These are phyloP conservation scores for Lepidurus packardi DNA, from an alignment of 1,140 invertebrate species.

Conservation along the genomic window DNA sequence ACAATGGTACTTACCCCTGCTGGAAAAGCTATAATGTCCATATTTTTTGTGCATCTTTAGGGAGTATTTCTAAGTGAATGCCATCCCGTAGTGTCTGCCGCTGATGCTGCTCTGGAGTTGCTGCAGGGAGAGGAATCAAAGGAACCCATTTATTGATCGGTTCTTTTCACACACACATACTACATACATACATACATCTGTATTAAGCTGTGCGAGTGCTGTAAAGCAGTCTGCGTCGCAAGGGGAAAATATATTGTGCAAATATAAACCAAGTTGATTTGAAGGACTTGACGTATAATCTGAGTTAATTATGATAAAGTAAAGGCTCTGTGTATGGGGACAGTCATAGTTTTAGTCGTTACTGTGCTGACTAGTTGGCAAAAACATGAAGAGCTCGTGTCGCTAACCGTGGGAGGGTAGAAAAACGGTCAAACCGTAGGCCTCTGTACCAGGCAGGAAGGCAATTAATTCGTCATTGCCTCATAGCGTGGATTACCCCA, in stretches of 20 bases:
- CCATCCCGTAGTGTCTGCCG: neutral
- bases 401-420: neutral
- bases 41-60: neutral
- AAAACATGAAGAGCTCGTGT: too few relatives aligned
- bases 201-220: too few relatives aligned
- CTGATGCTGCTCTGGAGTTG: neutral
- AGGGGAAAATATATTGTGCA: too few relatives aligned
- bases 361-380: too few relatives aligned
- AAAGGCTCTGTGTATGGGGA: too few relatives aligned
- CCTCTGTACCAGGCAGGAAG: slow-evolving; percentile 20
- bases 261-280: too few relatives aligned
- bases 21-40: neutral
- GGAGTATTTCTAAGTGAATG: neutral
- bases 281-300: too few relatives aligned
- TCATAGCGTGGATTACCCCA: neutral
- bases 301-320: too few relatives aligned
- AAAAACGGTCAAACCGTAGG: neutral
- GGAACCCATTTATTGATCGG: slow-evolving; percentile 12
- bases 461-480: slow-evolving; percentile 9
- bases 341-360: too few relatives aligned
- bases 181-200: neutral
- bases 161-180: neutral
- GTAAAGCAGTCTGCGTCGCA: too few relatives aligned
- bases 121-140: neutral
- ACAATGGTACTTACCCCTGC: neutral